Evolutionary conservation across 2,888 invertebrate species (phyloP), one percentile per base, ranked within the genome.

Genomic region (Ochlodes sylvanus): DNA sequence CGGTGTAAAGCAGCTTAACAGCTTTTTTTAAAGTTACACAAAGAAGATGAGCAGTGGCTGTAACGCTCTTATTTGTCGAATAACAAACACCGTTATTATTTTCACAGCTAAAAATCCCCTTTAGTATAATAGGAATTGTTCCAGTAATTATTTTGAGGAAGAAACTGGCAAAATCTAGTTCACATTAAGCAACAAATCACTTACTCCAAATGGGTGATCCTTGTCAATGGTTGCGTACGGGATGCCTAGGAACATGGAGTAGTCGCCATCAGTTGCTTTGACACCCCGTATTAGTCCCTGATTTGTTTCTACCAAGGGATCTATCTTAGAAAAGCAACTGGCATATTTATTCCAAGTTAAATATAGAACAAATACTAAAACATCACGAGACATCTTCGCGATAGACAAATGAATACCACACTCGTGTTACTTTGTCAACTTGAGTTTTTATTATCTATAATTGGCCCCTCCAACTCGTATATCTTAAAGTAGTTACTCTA

Each of bases 121-220:
- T 27, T 27, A 27, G 5, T 27, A 4, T 27, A 27, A 27, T 2
- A 27, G n/a, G 2, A 27, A 27, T 27, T 2, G 27, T 27, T 5
- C 5, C 5, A 2, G 27, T 27, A 27, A 27, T n/a, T n/a, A n/a
- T n/a, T n/a, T n/a, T 27, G 27, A 27, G 27, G 5, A 27, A 27
- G 27, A 4, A 27, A 27, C 27, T 27, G 27, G 2, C 5, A 4
- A 27, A 27, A 27, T 27, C 3, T 27, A 5, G 27, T 27, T n/a
- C 27, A 27, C 27, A 27, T 27, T 27, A 5, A 4, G 27, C 27
- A 27, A 27, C 27, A 27, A 27, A 27, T 38, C 10, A 75, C 81
- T 78, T 76, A 85, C 83, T 63, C 80, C 81, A 69, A 83, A 85
- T 14, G 82, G 81, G 69, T 84, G 80, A 4, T 65, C 47, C 14